phyloP scores from a whole-genome alignment of 1,140 invertebrate species.

The Hyles vespertilio region DNA sequence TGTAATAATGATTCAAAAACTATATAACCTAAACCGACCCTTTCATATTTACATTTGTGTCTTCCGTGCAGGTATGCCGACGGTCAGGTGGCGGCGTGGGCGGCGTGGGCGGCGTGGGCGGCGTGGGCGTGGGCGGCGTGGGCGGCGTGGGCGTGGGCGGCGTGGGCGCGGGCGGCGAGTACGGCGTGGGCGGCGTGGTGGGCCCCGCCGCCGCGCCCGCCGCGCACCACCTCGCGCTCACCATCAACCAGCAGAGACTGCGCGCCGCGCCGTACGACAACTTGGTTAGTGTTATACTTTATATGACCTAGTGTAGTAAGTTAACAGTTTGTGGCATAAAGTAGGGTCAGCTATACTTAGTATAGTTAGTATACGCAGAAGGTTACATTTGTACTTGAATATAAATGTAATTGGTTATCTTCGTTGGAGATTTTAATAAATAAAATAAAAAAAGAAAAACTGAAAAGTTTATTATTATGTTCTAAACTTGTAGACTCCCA shows the following conservation, averaged over 20 bases:
- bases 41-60: conserved; percentile 9
- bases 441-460: too few species aligned
- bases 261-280: conserved; percentile 69
- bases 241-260: conserved; percentile 69
- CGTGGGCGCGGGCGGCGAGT: conserved; percentile 38
- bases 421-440: too few species aligned
- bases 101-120: conserved; percentile 36
- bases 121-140: conserved; percentile 32
- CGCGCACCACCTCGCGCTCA: conserved; percentile 68
- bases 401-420: too few species aligned
- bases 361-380: too few species aligned
- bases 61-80: conserved; percentile 57
- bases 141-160: conserved; percentile 10
- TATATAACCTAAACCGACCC: too few species aligned
- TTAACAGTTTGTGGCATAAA: too few species aligned
- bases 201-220: conserved; percentile 52
- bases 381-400: too few species aligned
- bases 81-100: conserved; percentile 55
- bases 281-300: conserved; percentile 40
- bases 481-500: too few species aligned
- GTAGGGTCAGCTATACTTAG: too few species aligned
- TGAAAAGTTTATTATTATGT: too few species aligned
- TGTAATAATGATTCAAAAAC: too few species aligned
- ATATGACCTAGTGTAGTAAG: too few species aligned
- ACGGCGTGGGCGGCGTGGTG: conserved; percentile 52